Conservation (phyloP, 2,797 vertebrate species). For the Lutjanus campechanus region DNA sequence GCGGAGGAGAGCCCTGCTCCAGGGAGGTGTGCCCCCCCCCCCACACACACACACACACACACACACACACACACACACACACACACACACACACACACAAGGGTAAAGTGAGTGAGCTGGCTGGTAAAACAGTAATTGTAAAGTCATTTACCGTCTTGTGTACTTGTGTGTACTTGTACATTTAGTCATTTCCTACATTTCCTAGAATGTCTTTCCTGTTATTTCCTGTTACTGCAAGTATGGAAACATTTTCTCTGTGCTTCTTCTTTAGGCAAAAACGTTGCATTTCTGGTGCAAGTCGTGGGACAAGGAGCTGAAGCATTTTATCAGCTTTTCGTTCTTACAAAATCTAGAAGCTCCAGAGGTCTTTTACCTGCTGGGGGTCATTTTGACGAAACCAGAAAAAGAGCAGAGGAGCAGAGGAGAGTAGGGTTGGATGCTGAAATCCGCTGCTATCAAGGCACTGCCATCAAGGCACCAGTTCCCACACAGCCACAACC, state of each 20-base stretch:
- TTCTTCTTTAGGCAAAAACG: background rate
- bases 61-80: slow-evolving; percentile 36
- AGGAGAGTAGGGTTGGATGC: too few relatives aligned
- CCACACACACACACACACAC: slow-evolving; percentile 32
- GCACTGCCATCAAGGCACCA: too few relatives aligned
- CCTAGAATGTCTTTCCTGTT: slow-evolving; percentile 36
- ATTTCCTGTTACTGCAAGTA: slow-evolving; percentile 19
- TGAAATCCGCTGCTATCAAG: too few relatives aligned
- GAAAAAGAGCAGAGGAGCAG: too few relatives aligned
- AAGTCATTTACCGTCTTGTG: background rate
- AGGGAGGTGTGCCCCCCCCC: slow-evolving; percentile 76
- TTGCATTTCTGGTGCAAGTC: background rate
- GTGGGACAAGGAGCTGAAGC: too few relatives aligned
- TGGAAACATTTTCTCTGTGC: slow-evolving; percentile 16
- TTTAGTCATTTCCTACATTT: slow-evolving; percentile 30
- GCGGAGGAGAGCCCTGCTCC: slow-evolving; percentile 78
- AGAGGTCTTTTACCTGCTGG: too few relatives aligned
- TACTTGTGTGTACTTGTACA: background rate
- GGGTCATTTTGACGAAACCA: too few relatives aligned
- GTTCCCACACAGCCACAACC: too few relatives aligned
- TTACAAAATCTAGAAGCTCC: too few relatives aligned
- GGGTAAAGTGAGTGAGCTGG: background rate
- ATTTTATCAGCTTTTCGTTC: too few relatives aligned
- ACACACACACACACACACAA: slow-evolving; percentile 14
- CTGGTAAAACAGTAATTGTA: slow-evolving; percentile 16